These are phyloP conservation scores for Perodicticus potto DNA, from an alignment of 2,797 vertebrate genomes.

Conservation along the genomic window DNA sequence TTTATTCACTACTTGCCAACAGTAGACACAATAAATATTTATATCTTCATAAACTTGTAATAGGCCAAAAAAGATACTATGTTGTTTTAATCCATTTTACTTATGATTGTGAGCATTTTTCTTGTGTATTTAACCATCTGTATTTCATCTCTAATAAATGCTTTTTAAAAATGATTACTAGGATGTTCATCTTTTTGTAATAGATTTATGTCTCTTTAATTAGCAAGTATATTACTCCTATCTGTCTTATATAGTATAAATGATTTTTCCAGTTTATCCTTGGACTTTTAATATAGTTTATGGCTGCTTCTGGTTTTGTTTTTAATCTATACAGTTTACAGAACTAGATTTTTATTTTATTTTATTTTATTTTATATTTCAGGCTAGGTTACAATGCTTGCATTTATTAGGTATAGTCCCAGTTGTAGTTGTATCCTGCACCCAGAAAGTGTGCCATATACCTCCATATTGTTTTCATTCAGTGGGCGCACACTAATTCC, in stretches of 20 bases:
- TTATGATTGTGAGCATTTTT: constrained; percentile 22
- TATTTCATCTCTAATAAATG: constrained; percentile 37
- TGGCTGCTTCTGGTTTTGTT: constrained; percentile 1
- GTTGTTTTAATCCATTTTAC: constrained; percentile 9
- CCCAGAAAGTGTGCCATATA: too few species aligned
- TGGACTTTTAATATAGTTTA: constrained; percentile 7
- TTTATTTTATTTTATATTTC: too few species aligned
- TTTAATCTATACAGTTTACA: neutral
- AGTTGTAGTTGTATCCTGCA: too few species aligned
- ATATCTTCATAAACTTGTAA: neutral
- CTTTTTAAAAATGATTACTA: neutral
- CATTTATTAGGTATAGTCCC: too few species aligned
- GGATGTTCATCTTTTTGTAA: constrained; percentile 52
- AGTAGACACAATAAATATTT: neutral
- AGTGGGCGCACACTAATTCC: too few species aligned
- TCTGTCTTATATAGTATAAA: neutral
- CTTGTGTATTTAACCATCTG: neutral
- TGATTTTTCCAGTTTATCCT: constrained; percentile 27
- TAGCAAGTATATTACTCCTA: neutral
- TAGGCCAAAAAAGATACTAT: neutral
- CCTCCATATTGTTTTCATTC: too few species aligned
- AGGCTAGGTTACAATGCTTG: too few species aligned
- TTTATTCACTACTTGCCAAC: neutral
- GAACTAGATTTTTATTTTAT: neutral
- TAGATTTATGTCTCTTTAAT: constrained; percentile 8